Evolutionary conservation across 1,140 invertebrate species (phyloP), one percentile per base, ranked within the genome.

Genomic region (Manduca sexta): DNA sequence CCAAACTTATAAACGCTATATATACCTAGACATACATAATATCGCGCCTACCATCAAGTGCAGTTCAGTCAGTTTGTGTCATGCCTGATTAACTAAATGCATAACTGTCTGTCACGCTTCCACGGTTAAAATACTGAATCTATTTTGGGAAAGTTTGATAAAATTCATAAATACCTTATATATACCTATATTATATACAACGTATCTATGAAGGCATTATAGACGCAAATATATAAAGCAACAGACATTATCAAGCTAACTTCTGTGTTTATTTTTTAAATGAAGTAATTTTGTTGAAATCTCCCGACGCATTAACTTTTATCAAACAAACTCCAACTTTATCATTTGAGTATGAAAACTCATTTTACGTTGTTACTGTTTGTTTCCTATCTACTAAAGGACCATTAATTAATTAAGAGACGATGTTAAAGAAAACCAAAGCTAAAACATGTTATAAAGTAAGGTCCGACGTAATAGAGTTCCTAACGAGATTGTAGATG

Each of bases 361-460:
- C 14, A 30, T 29, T 13, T 30, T 30, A 7, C 3, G 6, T 26
- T 26, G 26, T 30, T 30, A 43, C 21, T 14, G 10, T 29, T 29
- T 31, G 13, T 12, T 49, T 51, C 18, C 21, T 13, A 43, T 43
- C 26, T 43, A 49, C 33, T 37, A 39, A 45, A 49, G 40, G 40
- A 52, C 49, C 57, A 51, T 54, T 60, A 60, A 64, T 60, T 64
- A 64, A 64, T 64, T 64, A 60, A 45, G 50, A 45, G 49, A 51
- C 50, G 31, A 49, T 51, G 49, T 56, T 56, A 45, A 52, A 56
- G 58, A 49, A 59, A 56, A 48, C 49, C 43, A 34, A 52, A 52
- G 46, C 45, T 56, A 41, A 56, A 52, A 53, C 52, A 52, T 52
- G 49, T 58, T 48, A 34, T 40, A 56, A 61, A 60, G 45, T 54